Evolutionary conservation across 2,888 invertebrate genomes (phyloP).

Genomic region (Fabriciana adippe): DNA sequence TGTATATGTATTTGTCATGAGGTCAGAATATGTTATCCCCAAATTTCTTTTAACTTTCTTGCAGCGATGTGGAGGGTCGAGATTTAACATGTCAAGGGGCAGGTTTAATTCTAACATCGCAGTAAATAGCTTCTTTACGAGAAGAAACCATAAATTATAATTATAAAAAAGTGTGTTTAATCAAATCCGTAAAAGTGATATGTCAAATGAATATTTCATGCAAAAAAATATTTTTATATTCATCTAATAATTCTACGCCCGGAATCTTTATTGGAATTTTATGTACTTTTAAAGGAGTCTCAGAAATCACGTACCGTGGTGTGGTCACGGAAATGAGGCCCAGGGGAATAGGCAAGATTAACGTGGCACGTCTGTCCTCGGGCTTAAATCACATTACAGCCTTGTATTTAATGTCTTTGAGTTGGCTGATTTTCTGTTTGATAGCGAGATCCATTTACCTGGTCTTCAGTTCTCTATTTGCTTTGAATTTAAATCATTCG

Average conservation of each 20-base stretch:
- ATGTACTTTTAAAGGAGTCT: constrained; percentile 39
- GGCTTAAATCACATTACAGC: constrained; percentile 74
- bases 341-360: constrained; percentile 71
- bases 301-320: constrained; percentile 67
- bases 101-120: too few relatives aligned
- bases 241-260: constrained; percentile 3
- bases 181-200: not conserved
- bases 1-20: too few relatives aligned
- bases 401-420: constrained; percentile 65
- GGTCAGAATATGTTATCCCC: too few relatives aligned
- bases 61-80: too few relatives aligned
- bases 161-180: not conserved
- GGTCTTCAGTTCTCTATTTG: not conserved
- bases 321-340: constrained; percentile 61
- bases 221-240: constrained; percentile 11
- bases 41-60: too few relatives aligned
- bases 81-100: too few relatives aligned
- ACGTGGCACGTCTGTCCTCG: constrained; percentile 71
- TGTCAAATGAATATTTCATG: not conserved
- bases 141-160: too few relatives aligned
- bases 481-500: not conserved
- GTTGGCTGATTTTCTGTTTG: constrained; percentile 48
- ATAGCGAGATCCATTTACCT: constrained; percentile 23
- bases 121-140: too few relatives aligned
- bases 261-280: constrained; percentile 24